A percentile compares a stretch with the other conserved stretches of the same genome.
These are phyloP conservation scores for Halcyon leucocephala DNA, from an alignment of 2,797 vertebrate species.

Conservation along the genomic window DNA sequence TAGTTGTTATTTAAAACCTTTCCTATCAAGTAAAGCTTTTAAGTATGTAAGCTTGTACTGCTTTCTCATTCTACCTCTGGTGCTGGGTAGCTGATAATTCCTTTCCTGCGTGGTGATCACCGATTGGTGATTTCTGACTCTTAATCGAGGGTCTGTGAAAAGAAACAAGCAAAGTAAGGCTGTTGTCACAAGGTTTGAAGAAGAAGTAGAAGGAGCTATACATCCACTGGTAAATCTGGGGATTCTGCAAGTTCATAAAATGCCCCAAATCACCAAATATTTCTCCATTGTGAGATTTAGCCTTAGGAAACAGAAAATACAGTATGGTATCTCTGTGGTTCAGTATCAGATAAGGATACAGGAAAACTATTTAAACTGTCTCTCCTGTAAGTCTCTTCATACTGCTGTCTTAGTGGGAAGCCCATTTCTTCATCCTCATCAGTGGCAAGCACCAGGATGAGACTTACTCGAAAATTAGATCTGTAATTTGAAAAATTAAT, in stretches of 20 bases:
- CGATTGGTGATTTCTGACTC: neutral
- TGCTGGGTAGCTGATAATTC: neutral
- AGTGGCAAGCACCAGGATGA: slow-evolving; percentile 4
- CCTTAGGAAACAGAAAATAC: neutral
- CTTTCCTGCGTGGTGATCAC: neutral
- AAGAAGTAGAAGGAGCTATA: neutral
- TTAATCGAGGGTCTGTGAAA: neutral
- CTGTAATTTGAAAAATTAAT: neutral
- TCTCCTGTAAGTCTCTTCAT: neutral
- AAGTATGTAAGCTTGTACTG: neutral
- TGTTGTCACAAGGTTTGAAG: neutral
- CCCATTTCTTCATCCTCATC: neutral
- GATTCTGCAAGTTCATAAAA: neutral
- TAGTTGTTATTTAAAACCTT: neutral
- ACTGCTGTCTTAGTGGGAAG: neutral
- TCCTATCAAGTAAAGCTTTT: neutral
- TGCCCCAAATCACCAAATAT: neutral
- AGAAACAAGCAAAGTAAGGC: neutral
- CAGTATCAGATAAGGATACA: neutral
- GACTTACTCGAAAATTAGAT: neutral
- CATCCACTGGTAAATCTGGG: neutral
- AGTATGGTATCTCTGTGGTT: neutral
- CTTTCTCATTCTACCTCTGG: neutral
- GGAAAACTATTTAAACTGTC: neutral
- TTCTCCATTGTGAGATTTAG: neutral